Evolutionary conservation across 2,113 vertebrate genomes (phyloP).

Genomic region (Phaethornis superciliosus): DNA sequence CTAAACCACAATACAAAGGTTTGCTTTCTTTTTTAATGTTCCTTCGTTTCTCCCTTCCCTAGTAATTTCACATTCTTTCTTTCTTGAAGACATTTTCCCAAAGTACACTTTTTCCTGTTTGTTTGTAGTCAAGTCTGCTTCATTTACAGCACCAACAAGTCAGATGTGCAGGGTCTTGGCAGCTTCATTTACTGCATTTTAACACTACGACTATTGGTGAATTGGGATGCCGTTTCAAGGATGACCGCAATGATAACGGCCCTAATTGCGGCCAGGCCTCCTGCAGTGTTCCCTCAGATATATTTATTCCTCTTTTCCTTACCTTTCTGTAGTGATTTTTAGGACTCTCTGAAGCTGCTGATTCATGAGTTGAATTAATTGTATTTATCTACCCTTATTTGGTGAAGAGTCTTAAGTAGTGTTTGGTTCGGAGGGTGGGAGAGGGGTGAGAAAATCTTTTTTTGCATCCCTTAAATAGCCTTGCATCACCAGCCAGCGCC

Average conservation of each 20-base stretch:
- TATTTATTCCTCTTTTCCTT: neutral
- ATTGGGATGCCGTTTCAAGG: slow-evolving; percentile 21
- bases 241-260: slow-evolving; percentile 14
- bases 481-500: neutral
- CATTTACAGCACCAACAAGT: neutral
- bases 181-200: neutral
- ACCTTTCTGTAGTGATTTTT: neutral
- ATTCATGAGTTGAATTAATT: slow-evolving; percentile 7
- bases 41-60: neutral
- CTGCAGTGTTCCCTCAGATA: neutral
- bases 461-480: neutral
- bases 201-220: neutral
- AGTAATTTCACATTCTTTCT: neutral
- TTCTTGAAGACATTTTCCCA: accelerated
- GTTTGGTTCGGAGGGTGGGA: slow-evolving; percentile 15
- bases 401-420: neutral
- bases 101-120: neutral
- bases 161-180: neutral
- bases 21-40: neutral
- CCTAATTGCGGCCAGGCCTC: neutral
- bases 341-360: neutral
- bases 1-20: neutral
- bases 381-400: neutral
- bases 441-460: slow-evolving; percentile 3
- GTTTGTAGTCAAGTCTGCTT: neutral